Evolutionary conservation across 2,113 vertebrate species (phyloP).

Genomic region (Anhinga anhinga): DNA sequence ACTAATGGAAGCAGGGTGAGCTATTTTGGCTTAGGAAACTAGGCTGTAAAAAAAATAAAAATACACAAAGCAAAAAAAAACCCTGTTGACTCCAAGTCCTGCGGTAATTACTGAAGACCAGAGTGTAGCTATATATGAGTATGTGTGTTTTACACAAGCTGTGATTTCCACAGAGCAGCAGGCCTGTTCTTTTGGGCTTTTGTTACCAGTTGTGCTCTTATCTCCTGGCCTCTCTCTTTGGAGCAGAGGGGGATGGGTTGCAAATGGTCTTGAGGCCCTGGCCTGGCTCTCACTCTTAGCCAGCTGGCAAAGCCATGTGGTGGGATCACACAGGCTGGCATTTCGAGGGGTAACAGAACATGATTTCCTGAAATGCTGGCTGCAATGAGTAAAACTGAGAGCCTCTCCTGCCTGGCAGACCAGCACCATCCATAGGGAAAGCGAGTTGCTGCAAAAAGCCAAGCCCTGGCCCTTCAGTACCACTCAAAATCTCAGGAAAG

Average conservation of each 20-base stretch:
- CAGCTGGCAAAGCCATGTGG: rapidly evolving
- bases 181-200: not conserved
- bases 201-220: not conserved
- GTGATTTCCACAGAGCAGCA: not conserved
- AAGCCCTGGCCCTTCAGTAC: not conserved
- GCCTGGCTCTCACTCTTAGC: not conserved
- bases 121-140: not conserved
- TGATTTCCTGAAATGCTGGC: rapidly evolving
- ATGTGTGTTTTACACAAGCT: not conserved
- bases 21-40: not conserved
- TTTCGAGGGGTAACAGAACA: not conserved
- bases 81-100: not conserved
- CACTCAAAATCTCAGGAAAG: not conserved
- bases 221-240: not conserved
- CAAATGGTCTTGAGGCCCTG: rapidly evolving
- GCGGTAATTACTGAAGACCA: not conserved
- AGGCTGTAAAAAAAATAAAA: not conserved
- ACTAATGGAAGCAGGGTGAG: not conserved
- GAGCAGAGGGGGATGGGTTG: not conserved
- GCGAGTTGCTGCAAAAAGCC: not conserved
- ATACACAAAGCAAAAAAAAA: not conserved
- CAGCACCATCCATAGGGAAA: not conserved
- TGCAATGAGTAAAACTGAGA: not conserved
- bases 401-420: not conserved
- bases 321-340: rapidly evolving